phyloP scores from a whole-genome alignment of 2,888 invertebrate species.

The Synergus laeviventris region DNA sequence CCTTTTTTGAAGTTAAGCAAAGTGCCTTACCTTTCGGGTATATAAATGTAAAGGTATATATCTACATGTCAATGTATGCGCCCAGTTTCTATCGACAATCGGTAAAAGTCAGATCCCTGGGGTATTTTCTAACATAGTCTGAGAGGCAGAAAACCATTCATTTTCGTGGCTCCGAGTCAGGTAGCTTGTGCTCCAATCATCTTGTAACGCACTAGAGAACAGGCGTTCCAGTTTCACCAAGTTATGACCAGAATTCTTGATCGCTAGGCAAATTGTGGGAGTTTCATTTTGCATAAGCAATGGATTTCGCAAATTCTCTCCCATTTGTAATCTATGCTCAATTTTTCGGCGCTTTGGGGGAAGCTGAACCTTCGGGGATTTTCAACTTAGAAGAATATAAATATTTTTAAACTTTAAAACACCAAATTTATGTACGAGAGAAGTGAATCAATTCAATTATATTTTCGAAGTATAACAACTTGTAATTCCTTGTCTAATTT shows the following conservation, averaged over 20 bases:
- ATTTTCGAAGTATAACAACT: too few relatives aligned
- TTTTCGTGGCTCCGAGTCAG: constrained; percentile 17
- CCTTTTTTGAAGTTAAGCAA: constrained; percentile 7
- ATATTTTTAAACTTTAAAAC: too few relatives aligned
- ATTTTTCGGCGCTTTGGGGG: neutral
- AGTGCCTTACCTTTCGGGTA: constrained; percentile 39
- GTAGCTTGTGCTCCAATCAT: neutral
- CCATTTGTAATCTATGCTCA: constrained; percentile 14
- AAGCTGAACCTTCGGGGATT: neutral
- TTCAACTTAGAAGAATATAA: neutral
- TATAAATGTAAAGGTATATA: neutral
- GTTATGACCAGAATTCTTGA: constrained; percentile 31
- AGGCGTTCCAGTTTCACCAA: neutral
- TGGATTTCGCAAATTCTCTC: neutral
- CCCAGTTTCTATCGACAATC: constrained; percentile 26
- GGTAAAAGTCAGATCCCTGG: constrained; percentile 36
- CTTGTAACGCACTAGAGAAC: too few relatives aligned
- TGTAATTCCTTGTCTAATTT: too few relatives aligned
- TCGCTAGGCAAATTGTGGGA: constrained; percentile 35
- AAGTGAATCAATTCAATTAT: too few relatives aligned
- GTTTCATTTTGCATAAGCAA: constrained; percentile 24
- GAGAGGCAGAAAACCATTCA: constrained; percentile 31
- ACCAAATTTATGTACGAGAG: too few relatives aligned
- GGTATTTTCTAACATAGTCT: constrained; percentile 42
- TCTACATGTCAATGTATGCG: constrained; percentile 16